These are phyloP conservation scores for Crossocerus cetratus DNA, from an alignment of 2,888 invertebrate species.

Conservation along the genomic window DNA sequence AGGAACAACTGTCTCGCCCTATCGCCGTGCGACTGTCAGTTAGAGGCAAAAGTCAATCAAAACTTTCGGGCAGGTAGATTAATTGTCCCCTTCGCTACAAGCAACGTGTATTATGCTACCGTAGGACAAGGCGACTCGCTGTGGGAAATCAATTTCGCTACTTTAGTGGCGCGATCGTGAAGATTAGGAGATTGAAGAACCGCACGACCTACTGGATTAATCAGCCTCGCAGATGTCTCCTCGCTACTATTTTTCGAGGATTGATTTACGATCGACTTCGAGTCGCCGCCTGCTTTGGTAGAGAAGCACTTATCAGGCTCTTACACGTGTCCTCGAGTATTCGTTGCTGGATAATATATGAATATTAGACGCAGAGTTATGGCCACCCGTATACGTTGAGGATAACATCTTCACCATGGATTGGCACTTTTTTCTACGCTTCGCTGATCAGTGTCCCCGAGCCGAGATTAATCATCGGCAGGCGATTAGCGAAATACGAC, in stretches of 20 bases:
- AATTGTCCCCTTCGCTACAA: not conserved
- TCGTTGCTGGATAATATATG: slow-evolving; percentile 38
- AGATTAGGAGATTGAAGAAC: not conserved
- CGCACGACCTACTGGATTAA: slow-evolving; percentile 12
- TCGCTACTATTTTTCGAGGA: slow-evolving; percentile 28
- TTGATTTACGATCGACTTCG: slow-evolving; percentile 42
- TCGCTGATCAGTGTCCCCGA: slow-evolving; percentile 7
- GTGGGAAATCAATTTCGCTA: no score
- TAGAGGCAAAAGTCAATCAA: not conserved
- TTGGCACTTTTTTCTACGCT: slow-evolving; percentile 26
- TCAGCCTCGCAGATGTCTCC: slow-evolving; percentile 31
- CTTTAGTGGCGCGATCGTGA: not conserved
- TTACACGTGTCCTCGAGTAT: slow-evolving; percentile 25
- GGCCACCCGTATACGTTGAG: slow-evolving; percentile 26
- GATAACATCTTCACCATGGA: slow-evolving; percentile 41
- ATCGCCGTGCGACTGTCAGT: not conserved
- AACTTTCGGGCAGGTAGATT: not conserved
- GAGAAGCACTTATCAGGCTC: slow-evolving; percentile 32
- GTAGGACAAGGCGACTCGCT: no score
- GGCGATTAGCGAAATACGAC: slow-evolving; percentile 47
- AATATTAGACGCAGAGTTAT: slow-evolving; percentile 35
- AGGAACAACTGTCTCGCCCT: not conserved
- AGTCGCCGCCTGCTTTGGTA: slow-evolving; percentile 10
- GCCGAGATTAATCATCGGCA: slow-evolving; percentile 42
- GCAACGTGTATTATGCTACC: not conserved